Evolutionary conservation across 2,113 vertebrate species (phyloP), one percentile per base, ranked within the genome.

Genomic region (Tupaia chinensis): DNA sequence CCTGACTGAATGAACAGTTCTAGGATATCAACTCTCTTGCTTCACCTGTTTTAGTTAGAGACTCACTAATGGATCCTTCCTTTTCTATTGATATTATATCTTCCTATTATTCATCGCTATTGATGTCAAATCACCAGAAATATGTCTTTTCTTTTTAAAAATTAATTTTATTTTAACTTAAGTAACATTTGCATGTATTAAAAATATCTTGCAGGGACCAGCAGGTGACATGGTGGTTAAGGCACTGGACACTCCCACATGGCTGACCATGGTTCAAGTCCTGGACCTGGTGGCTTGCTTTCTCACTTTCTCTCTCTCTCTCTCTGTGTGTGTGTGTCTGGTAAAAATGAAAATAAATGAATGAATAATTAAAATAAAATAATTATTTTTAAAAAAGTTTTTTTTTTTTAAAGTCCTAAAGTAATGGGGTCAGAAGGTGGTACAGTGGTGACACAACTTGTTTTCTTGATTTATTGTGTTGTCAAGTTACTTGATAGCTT

Each of bases 21-120:
- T 53, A 87, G 22, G 58, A 29, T 53, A 22, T 32, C 25, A 54
- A 77, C 72, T 85, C 20, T 72, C 73, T 80, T 80, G 56, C 58
- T 20, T 72, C 85, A 25, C 87, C 54, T 89, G 22, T 89, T 65
- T 91, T 27, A 66, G 10, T 54, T 85, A 58, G 54, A 20, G 44
- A 70, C 25, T 93, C 4, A 69, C 25, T 60, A 66, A 69, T 53
- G 76, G 56, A 84, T 4, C n/a, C 44, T 81, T 87, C n/a, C 72
- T 89, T 92, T 70, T 93, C 53, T 16, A 84, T 88, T 66, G 53
- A 68, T 73, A 72, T 17, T n/a, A 58, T 69, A 32, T 94, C 16
- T 85, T 81, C 54, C 29, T 88, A 14, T 54, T 78, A 73, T 44
- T 90, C 29, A 87, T n/a, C 73, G 23, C 63, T 69, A 53, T 60